phyloP scores from a whole-genome alignment of 2,888 invertebrate genomes.

The Dynastes hyllus region DNA sequence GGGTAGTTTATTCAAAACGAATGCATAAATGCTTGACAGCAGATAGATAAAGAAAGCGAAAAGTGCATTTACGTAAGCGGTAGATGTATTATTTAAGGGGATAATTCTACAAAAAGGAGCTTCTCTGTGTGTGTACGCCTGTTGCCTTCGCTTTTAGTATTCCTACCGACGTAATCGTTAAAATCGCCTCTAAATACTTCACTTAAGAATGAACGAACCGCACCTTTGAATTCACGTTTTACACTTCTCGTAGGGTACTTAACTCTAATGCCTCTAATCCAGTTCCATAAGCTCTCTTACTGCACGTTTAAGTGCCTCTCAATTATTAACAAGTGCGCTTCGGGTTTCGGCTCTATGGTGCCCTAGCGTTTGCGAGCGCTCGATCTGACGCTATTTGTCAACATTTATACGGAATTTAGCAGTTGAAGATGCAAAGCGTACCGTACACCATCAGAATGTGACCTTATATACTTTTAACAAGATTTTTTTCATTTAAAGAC shows the following conservation, averaged over 20 bases:
- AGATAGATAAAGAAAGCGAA: conserved; percentile 10
- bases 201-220: conserved; percentile 49
- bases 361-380: conserved; percentile 49
- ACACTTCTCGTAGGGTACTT: conserved; percentile 64
- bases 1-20: background rate
- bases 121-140: conserved; percentile 12
- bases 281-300: conserved; percentile 66
- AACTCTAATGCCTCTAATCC: conserved; percentile 68
- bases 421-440: conserved; percentile 59
- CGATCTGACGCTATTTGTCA: conserved; percentile 62
- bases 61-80: conserved; percentile 34
- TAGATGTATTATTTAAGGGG: conserved; percentile 14
- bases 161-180: conserved; percentile 44
- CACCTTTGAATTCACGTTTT: conserved; percentile 62
- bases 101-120: conserved; percentile 30
- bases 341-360: conserved; percentile 56
- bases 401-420: conserved; percentile 65
- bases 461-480: conserved; percentile 6
- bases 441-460: conserved; percentile 49
- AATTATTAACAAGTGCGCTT: conserved; percentile 64
- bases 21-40: background rate
- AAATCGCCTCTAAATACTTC: conserved; percentile 49
- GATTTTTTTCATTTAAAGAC: no score
- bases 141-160: conserved; percentile 13
- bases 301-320: conserved; percentile 66